phyloP scores from a whole-genome alignment of 2,113 vertebrate genomes.

The Tyrannus savana region DNA sequence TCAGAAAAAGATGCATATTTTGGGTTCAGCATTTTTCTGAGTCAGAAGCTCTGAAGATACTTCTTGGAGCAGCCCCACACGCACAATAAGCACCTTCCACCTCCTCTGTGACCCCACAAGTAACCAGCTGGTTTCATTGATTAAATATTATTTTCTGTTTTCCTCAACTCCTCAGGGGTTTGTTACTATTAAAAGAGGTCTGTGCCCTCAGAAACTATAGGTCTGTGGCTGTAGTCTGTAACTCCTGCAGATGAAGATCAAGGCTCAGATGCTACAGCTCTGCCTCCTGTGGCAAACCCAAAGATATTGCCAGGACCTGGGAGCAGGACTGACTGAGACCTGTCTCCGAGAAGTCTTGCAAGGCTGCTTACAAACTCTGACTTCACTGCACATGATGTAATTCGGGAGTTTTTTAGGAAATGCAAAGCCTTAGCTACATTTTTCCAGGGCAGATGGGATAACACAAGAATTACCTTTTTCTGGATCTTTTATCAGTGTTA shows the following conservation, averaged over 20 bases:
- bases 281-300: neutral
- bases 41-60: neutral
- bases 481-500: neutral
- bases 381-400: neutral
- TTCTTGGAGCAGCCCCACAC: neutral
- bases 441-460: neutral
- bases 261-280: neutral
- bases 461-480: neutral
- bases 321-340: neutral
- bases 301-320: neutral
- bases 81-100: neutral
- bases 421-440: neutral
- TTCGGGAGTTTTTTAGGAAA: neutral
- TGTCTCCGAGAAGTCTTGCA: neutral
- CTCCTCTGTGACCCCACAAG: neutral
- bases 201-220: neutral
- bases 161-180: accelerated
- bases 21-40: neutral
- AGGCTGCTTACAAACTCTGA: neutral
- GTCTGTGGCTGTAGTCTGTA: neutral
- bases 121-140: neutral
- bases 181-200: neutral
- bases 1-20: neutral
- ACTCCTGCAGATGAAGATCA: neutral
- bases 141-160: neutral